A percentile compares a stretch with the other conserved stretches of the same genome.
Evolutionary conservation across 2,113 vertebrate species (phyloP).

Genomic region (Ptychochromis oligacanthus): DNA sequence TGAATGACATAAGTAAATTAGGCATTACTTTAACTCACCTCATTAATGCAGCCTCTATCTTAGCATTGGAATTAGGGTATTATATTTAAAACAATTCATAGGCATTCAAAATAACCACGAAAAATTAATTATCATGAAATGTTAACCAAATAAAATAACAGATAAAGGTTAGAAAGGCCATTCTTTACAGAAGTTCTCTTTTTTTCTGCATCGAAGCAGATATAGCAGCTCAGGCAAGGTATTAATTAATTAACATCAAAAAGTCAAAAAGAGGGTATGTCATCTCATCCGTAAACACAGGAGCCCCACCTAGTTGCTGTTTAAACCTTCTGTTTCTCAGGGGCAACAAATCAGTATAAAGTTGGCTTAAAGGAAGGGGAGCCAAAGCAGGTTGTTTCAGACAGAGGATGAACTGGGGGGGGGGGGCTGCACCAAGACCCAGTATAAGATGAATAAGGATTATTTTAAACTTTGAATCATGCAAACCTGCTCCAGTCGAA

Average conservation of each 20-base stretch:
- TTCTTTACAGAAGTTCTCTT: not conserved
- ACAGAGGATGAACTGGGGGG: not conserved
- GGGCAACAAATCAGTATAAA: not conserved
- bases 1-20: not conserved
- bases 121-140: not conserved
- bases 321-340: not conserved
- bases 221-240: not conserved
- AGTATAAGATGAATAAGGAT: not conserved
- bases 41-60: not conserved
- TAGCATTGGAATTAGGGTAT: conserved; percentile 1
- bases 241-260: too few relatives aligned
- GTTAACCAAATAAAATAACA: not conserved
- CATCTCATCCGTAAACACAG: too few relatives aligned
- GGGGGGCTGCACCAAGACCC: not conserved
- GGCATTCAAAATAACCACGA: not conserved
- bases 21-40: not conserved
- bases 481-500: not conserved
- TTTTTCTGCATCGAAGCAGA: not conserved
- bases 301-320: too few relatives aligned
- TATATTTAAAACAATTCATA: not conserved
- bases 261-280: too few relatives aligned
- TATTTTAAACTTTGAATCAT: not conserved
- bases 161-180: not conserved
- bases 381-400: not conserved
- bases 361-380: not conserved